Evolutionary conservation across 2,113 vertebrate genomes (phyloP).

Genomic region (Pomatostomus ruficeps): DNA sequence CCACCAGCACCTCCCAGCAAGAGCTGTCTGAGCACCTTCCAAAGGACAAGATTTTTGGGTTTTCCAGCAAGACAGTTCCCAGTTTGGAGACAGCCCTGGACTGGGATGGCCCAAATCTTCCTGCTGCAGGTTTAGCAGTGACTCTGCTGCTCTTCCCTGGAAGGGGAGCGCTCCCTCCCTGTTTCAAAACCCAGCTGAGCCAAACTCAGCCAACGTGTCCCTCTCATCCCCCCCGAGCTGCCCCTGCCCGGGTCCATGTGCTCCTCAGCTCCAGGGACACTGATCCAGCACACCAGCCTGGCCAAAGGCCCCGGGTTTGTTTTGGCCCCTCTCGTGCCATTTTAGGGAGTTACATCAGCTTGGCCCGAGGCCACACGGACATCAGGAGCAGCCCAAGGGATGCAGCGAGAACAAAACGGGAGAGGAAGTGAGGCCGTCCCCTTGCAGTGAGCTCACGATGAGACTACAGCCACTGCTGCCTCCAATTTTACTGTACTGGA

Average conservation of each 20-base stretch:
- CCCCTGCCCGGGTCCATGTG: background rate
- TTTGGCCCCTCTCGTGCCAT: background rate
- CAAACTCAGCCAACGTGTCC: background rate
- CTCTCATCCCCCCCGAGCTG: background rate
- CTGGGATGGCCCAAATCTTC: background rate
- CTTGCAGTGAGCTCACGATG: background rate
- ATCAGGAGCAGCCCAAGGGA: background rate
- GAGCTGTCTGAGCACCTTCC: background rate
- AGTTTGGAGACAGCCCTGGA: background rate
- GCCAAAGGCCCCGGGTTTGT: background rate
- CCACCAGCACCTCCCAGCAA: background rate
- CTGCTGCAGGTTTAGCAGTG: background rate
- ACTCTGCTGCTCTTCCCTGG: background rate
- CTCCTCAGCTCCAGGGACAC: background rate
- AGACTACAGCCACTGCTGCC: background rate
- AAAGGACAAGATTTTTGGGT: background rate
- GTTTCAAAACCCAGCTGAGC: background rate
- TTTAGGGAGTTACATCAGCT: conserved; percentile 24
- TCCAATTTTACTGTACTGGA: background rate
- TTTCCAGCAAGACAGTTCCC: background rate
- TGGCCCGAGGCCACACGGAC: background rate
- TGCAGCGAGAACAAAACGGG: background rate
- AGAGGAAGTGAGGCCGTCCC: background rate
- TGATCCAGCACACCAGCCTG: background rate
- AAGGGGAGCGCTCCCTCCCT: background rate